These are phyloP conservation scores for Paratilapia polleni DNA, from an alignment of 2,113 vertebrate species.

Conservation along the genomic window DNA sequence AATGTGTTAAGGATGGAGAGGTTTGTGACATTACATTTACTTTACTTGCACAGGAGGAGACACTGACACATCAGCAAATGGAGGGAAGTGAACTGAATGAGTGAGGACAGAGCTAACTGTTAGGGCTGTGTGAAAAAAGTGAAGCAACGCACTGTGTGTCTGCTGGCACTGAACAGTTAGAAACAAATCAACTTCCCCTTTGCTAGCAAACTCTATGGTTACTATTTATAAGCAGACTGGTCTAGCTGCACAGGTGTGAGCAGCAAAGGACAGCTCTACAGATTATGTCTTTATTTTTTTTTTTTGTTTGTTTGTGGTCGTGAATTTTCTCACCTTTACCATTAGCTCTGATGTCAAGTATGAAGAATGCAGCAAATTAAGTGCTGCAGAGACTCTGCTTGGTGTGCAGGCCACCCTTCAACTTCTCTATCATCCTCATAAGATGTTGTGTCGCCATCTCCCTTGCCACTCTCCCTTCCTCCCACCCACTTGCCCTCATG, in stretches of 20 bases:
- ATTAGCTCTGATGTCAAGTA: not conserved
- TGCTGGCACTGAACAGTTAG: not conserved
- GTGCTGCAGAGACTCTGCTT: not conserved
- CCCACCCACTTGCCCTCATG: conserved; percentile 8
- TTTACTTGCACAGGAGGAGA: not conserved
- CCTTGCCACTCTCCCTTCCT: not conserved
- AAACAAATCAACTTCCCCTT: conserved; percentile 32
- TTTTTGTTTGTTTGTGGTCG: not conserved
- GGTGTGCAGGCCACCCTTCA: not conserved
- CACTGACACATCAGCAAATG: not conserved
- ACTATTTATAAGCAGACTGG: not conserved
- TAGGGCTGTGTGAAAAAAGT: not conserved
- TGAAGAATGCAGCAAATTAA: not conserved
- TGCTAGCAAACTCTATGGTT: not conserved
- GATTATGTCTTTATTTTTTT: not conserved
- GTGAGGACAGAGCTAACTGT: conserved; percentile 2
- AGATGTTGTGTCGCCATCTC: conserved; percentile 1
- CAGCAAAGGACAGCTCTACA: accelerated
- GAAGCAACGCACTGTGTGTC: not conserved
- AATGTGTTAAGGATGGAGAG: not conserved
- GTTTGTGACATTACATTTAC: not conserved
- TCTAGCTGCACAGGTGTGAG: not conserved
- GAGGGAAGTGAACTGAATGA: conserved; percentile 19
- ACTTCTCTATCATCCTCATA: not conserved
- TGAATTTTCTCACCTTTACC: not conserved